Percentiles rank a stretch among this genome's conserved stretches.
Evolutionary conservation across 1,140 invertebrate species (phyloP).

Genomic region (Ips typographus): DNA sequence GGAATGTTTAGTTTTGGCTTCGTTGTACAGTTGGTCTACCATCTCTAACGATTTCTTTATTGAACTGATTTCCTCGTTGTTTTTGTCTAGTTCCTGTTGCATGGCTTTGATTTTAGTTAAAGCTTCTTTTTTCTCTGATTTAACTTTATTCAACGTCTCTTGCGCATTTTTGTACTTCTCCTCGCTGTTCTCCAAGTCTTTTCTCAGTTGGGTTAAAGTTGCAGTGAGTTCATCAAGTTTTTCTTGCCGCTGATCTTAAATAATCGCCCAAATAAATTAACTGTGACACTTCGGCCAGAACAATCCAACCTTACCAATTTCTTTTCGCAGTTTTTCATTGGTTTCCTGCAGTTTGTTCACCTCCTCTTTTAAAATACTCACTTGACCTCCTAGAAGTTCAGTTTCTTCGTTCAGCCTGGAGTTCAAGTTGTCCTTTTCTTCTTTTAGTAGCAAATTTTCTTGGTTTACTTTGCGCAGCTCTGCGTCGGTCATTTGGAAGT

Average conservation of each 20-base stretch:
- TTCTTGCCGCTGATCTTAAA: slow-evolving; percentile 20
- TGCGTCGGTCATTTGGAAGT: slow-evolving; percentile 13
- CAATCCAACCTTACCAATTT: slow-evolving; percentile 5
- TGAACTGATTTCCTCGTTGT: slow-evolving; percentile 23
- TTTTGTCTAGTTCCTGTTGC: slow-evolving; percentile 28
- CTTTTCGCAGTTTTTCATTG: slow-evolving; percentile 8
- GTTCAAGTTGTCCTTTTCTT: slow-evolving; percentile 28
- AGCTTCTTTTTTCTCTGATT: slow-evolving; percentile 8
- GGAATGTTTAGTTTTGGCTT: slow-evolving; percentile 23
- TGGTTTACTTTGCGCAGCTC: slow-evolving; percentile 21
- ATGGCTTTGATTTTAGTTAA: slow-evolving; percentile 22
- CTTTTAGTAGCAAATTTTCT: slow-evolving; percentile 32
- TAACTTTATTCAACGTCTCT: slow-evolving; percentile 9
- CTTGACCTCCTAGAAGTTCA: slow-evolving; percentile 2
- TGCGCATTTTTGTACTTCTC: slow-evolving; percentile 9
- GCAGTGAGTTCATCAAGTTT: slow-evolving; percentile 10
- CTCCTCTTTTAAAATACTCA: slow-evolving; percentile 12
- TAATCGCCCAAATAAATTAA: slow-evolving; percentile 4
- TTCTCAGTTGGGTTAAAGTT: slow-evolving; percentile 1
- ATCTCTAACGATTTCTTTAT: slow-evolving; percentile 25
- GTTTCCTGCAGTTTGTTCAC: slow-evolving; percentile 4
- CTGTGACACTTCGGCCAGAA: not conserved
- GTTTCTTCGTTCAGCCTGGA: slow-evolving; percentile 17
- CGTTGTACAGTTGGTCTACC: slow-evolving; percentile 28
- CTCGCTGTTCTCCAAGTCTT: slow-evolving; percentile 14